Percentiles rank a stretch among this genome's conserved stretches.
Evolutionary conservation across 1,140 invertebrate species (phyloP).

Genomic region (Maniola jurtina): DNA sequence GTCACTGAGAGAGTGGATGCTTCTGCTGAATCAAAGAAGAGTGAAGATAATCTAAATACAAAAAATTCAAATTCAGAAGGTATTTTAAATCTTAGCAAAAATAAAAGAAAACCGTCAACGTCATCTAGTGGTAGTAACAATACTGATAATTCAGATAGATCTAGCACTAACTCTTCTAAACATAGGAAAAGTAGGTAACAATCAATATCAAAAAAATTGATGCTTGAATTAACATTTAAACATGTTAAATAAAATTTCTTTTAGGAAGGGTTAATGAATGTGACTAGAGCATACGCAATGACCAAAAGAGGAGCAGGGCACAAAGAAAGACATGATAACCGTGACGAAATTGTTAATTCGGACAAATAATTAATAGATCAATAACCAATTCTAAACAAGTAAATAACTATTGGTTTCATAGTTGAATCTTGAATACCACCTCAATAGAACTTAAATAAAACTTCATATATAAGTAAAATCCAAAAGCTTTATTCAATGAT

Average conservation of each 20-base stretch:
- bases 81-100: not conserved
- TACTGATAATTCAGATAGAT: not conserved
- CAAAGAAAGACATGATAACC: no score
- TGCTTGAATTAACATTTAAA: not conserved
- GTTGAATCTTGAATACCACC: no score
- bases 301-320: no score
- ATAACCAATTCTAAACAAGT: no score
- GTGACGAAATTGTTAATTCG: no score
- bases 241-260: not conserved
- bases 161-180: not conserved
- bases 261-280: no score
- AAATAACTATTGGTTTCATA: no score
- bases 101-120: not conserved
- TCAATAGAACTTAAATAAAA: no score
- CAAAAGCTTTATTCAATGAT: no score
- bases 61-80: not conserved
- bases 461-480: no score
- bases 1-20: constrained; percentile 13
- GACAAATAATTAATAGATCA: no score
- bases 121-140: not conserved
- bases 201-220: not conserved
- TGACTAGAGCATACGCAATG: not conserved
- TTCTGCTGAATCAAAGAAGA: not conserved
- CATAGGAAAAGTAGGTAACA: not conserved
- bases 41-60: not conserved